Conservation (phyloP, 2,888 invertebrate species). For the Cynaeus angustus region DNA sequence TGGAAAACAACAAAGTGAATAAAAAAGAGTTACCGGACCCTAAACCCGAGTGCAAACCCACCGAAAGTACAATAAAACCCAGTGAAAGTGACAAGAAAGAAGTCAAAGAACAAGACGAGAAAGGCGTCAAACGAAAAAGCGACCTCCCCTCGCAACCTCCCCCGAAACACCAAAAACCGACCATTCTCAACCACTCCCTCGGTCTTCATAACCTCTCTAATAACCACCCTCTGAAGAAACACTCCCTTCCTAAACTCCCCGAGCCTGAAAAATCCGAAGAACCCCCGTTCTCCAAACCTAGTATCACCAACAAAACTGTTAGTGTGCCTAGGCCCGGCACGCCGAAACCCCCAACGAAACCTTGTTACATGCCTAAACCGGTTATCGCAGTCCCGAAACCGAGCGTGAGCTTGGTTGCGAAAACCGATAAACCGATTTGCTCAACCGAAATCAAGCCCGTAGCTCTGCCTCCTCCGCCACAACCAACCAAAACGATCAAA, state of each 20-base stretch:
- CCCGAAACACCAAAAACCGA: slow-evolving; percentile 62
- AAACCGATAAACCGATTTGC: slow-evolving; percentile 29
- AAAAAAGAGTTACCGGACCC: slow-evolving; percentile 62
- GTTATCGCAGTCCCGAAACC: slow-evolving; percentile 64
- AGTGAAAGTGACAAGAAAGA: slow-evolving; percentile 26
- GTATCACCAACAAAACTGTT: slow-evolving; percentile 48
- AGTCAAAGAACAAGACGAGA: slow-evolving; percentile 44
- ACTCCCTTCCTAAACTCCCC: slow-evolving; percentile 57
- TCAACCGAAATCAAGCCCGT: slow-evolving; percentile 20
- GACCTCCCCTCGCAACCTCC: slow-evolving; percentile 53
- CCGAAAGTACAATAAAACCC: slow-evolving; percentile 44
- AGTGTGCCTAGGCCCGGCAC: slow-evolving; percentile 48
- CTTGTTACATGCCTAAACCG: slow-evolving; percentile 67
- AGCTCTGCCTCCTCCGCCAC: slow-evolving; percentile 41
- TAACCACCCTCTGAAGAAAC: slow-evolving; percentile 67
- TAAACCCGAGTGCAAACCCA: slow-evolving; percentile 51
- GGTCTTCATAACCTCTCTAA: slow-evolving; percentile 68
- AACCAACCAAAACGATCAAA: slow-evolving; percentile 60
- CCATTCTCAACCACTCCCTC: slow-evolving; percentile 65
- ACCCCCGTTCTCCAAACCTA: slow-evolving; percentile 50
- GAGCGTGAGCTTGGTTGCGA: slow-evolving; percentile 17
- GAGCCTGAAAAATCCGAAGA: slow-evolving; percentile 36
- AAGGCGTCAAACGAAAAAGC: slow-evolving; percentile 51
- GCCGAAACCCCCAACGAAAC: slow-evolving; percentile 61
- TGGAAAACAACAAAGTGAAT: slow-evolving; percentile 40